Evolutionary conservation across 2,888 invertebrate genomes (phyloP).

Genomic region (Mystacides longicornis): DNA sequence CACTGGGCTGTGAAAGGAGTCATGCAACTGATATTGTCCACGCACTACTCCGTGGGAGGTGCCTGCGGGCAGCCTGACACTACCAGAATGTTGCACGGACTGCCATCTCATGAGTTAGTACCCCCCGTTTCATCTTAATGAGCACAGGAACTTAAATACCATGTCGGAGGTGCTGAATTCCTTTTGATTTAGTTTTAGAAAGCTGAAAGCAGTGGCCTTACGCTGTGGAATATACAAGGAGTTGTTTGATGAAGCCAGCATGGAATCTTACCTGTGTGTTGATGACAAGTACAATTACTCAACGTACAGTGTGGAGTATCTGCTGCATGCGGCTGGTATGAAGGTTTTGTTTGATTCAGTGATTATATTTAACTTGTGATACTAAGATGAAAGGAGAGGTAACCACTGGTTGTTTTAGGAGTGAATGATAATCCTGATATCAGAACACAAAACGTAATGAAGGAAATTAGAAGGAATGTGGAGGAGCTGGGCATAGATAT

Average conservation of each 20-base stretch:
- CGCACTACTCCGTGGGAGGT: constrained; percentile 19
- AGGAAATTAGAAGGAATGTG: constrained; percentile 40
- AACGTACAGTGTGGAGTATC: constrained; percentile 26
- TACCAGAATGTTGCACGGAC: background rate
- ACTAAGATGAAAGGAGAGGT: too few relatives aligned
- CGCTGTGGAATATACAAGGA: constrained; percentile 20
- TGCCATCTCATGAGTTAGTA: constrained; percentile 1
- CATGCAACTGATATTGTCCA: constrained; percentile 41
- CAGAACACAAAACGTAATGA: constrained; percentile 42
- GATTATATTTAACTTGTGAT: too few relatives aligned
- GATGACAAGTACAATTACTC: constrained; percentile 20
- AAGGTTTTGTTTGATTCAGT: too few relatives aligned
- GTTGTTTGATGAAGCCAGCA: constrained; percentile 17
- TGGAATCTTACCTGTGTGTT: constrained; percentile 17
- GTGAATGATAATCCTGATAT: constrained; percentile 38
- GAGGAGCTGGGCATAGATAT: constrained; percentile 69
- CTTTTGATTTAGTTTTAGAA: constrained; percentile 2
- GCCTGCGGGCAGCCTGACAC: background rate
- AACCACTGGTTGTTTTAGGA: constrained; percentile 31
- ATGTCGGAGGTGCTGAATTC: background rate
- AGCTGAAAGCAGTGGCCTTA: constrained; percentile 17
- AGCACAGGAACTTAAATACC: background rate
- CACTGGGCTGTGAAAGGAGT: constrained; percentile 42
- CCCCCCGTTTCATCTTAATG: background rate
- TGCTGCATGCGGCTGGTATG: constrained; percentile 21